Evolutionary conservation across 2,888 invertebrate species (phyloP), one percentile per base, ranked within the genome.

Genomic region (Campoplex capitator): DNA sequence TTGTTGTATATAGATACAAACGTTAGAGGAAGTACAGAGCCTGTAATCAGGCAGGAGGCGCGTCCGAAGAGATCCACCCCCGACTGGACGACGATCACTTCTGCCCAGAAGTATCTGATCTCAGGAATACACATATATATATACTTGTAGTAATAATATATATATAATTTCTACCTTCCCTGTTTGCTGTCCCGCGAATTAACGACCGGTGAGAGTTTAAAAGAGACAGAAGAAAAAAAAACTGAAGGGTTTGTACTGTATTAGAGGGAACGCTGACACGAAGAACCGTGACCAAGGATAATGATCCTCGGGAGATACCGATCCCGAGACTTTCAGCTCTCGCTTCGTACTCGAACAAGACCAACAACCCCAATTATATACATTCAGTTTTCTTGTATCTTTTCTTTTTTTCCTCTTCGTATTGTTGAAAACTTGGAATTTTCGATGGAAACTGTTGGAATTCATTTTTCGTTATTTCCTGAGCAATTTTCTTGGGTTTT

Each of bases 231-330:
- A 71, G 51, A 79, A 65, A 32, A 62, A 68, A 54, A 42, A 67
- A 74, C 16, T 16, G 28, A 79, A 73, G 67, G 67, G 38, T 71
- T 75, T 68, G 75, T 82, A 18, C 32, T 58, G 58, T 71, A 51
- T 74, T 56, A 65, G 76, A 62, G 71, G 38, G 75, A 74, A 82
- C 65, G 74, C 84, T 82, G 81, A 87, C 82, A 87, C 84, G 87
- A 75, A 84, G 84, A 87, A 85, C 87, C 87, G 87, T 84, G 84
- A 87, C 84, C 87, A 73, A 87, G 70, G 84, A 87, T 87, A 85
- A 87, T 87, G 82, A 83, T 84, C 70, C 75, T 70, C 68, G 70
- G 82, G 82, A 74, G 68, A 68, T 45, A 74, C 65, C n/a, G 62
- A 62, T 80, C 70, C 56, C 67, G 51, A 83, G 51, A 62, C 67